Evolutionary conservation across 53 echinoderm and acorn worm genomes (phyloP).

Genomic region (Holothuria leucospilota): DNA sequence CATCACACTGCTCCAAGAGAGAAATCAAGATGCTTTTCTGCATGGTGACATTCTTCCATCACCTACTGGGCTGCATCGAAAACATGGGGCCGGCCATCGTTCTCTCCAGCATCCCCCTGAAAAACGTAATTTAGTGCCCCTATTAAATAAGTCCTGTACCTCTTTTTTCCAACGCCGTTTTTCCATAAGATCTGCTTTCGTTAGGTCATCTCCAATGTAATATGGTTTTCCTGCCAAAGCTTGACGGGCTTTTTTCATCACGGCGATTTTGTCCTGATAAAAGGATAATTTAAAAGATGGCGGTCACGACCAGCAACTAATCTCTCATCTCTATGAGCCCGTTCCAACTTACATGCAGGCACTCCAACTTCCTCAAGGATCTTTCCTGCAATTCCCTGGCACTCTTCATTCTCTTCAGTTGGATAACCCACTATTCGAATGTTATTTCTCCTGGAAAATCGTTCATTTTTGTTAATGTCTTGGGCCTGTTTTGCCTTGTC

Average conservation of each 20-base stretch:
- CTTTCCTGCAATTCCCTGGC: background rate
- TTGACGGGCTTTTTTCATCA: too few relatives aligned
- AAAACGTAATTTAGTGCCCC: conserved; percentile 36
- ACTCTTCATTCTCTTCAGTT: conserved; percentile 25
- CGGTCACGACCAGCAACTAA: conserved; percentile 16
- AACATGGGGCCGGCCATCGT: conserved; percentile 8
- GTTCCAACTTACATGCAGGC: background rate
- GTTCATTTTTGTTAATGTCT: conserved; percentile 22
- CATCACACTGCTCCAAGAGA: background rate
- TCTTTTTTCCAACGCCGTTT: conserved; percentile 17
- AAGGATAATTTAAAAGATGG: conserved; percentile 15
- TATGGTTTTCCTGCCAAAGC: conserved; percentile 11
- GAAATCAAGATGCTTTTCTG: background rate
- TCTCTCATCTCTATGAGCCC: conserved; percentile 30
- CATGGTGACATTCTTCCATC: background rate
- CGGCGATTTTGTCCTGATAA: conserved; percentile 46
- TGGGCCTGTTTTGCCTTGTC: conserved; percentile 2
- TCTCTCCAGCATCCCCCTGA: conserved; percentile 29
- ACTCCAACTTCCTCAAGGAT: conserved; percentile 27
- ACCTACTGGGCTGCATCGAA: background rate
- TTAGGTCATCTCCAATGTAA: conserved; percentile 26
- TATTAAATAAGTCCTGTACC: conserved; percentile 10
- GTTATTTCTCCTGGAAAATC: conserved; percentile 25
- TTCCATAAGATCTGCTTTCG: background rate
- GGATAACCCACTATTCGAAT: too few relatives aligned